These are phyloP conservation scores for Geodia barretti DNA, from an alignment of 37 sponge, comb jelly and placozoan genomes.

Conservation along the genomic window DNA sequence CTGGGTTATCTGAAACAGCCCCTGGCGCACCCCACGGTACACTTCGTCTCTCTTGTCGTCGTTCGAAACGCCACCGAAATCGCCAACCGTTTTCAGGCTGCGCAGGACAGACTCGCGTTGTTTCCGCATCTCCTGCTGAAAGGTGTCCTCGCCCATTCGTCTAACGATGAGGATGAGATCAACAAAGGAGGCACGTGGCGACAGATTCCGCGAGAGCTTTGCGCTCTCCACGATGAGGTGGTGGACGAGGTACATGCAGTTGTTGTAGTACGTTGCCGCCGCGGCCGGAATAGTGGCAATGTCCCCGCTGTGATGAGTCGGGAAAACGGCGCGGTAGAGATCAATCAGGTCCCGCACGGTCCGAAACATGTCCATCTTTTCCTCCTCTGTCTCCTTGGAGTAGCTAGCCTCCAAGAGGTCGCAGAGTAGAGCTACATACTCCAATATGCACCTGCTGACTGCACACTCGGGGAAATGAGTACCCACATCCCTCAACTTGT, in stretches of 20 bases:
- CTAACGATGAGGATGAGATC: slow-evolving; percentile 74
- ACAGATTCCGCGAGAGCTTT: slow-evolving; percentile 60
- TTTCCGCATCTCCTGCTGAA: slow-evolving; percentile 62
- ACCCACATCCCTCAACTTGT: not conserved
- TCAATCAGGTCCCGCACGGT: slow-evolving; percentile 66
- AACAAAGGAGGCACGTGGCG: slow-evolving; percentile 71
- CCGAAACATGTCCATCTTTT: slow-evolving; percentile 54
- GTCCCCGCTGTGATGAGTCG: slow-evolving; percentile 46
- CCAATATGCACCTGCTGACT: slow-evolving; percentile 48
- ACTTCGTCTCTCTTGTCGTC: slow-evolving; percentile 34
- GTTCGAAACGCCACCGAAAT: slow-evolving; percentile 29
- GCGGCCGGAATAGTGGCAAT: slow-evolving; percentile 56
- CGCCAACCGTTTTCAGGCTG: slow-evolving; percentile 37
- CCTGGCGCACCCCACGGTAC: slow-evolving; percentile 22
- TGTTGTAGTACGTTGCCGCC: slow-evolving; percentile 81
- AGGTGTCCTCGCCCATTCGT: slow-evolving; percentile 72
- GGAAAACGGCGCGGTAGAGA: slow-evolving; percentile 55
- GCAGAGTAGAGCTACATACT: slow-evolving; percentile 52
- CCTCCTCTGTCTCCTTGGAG: not conserved
- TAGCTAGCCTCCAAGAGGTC: slow-evolving; percentile 29
- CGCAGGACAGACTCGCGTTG: slow-evolving; percentile 47
- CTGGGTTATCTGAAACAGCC: slow-evolving; percentile 37
- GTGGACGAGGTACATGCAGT: slow-evolving; percentile 89
- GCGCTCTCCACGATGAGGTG: slow-evolving; percentile 77
- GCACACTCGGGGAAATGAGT: slow-evolving; percentile 59